Conservation (phyloP, 2,888 invertebrate species). For the Limulus polyphemus region DNA sequence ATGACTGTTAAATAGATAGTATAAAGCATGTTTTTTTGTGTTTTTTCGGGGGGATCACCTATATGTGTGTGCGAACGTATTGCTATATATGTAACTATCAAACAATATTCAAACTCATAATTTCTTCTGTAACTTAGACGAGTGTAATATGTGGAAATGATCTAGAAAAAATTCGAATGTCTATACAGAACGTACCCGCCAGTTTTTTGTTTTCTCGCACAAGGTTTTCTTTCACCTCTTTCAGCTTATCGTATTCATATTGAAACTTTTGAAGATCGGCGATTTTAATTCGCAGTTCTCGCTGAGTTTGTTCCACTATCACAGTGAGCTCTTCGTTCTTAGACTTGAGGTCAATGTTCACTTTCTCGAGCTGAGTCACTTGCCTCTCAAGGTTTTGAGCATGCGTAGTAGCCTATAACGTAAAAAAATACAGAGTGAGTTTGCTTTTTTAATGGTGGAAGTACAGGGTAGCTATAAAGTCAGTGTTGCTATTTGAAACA, state of each 20-base stretch:
- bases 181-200: constrained; percentile 51
- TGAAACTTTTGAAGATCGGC: constrained; percentile 79
- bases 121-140: no score
- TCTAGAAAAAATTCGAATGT: no score
- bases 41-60: no score
- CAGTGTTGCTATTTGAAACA: no score
- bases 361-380: constrained; percentile 78
- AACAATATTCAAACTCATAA: no score
- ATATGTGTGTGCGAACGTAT: no score
- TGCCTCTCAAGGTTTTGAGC: constrained; percentile 92
- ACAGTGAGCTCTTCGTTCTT: constrained; percentile 87
- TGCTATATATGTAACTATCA: no score
- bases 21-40: no score
- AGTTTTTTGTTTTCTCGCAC: constrained; percentile 97
- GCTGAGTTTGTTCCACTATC: constrained; percentile 77
- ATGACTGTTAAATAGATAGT: no score
- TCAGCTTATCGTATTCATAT: constrained; percentile 91
- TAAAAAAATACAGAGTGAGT: background rate
- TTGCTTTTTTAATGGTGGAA: no score
- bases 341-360: constrained; percentile 82
- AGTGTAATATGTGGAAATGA: no score
- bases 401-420: constrained; percentile 66
- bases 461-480: no score
- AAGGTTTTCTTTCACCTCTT: constrained; percentile 87
- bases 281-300: constrained; percentile 79